Conservation (phyloP, 1,140 invertebrate species). For the Drosophila dunni region DNA sequence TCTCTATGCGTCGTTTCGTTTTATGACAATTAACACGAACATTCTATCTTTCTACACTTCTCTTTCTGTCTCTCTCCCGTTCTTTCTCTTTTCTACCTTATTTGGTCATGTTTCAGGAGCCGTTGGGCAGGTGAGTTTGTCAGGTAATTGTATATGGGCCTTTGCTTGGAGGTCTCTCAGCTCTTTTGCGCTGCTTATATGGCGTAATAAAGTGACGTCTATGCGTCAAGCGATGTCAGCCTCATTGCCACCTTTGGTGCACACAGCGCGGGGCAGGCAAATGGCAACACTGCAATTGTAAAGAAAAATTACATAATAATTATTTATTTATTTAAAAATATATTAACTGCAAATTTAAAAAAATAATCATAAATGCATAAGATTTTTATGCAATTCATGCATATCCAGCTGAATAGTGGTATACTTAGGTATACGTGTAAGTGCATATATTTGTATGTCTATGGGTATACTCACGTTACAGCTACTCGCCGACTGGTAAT, state of each 20-base stretch:
- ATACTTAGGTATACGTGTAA: neutral
- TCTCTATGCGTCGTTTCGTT: slow-evolving; percentile 72
- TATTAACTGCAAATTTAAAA: too few relatives aligned
- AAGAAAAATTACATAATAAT: too few relatives aligned
- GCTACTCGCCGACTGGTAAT: slow-evolving; percentile 22
- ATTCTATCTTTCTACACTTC: neutral
- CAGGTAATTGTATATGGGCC: slow-evolving; percentile 9
- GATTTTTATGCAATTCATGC: too few relatives aligned
- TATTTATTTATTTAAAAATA: too few relatives aligned
- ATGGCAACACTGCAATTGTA: too few relatives aligned
- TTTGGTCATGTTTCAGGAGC: slow-evolving; percentile 3
- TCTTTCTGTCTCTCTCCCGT: neutral
- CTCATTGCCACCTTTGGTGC: slow-evolving; percentile 13
- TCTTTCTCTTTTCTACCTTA: slow-evolving; percentile 3
- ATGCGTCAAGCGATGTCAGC: slow-evolving; percentile 19
- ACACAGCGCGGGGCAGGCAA: too few relatives aligned
- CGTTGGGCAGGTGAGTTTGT: neutral
- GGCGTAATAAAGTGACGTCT: slow-evolving; percentile 44
- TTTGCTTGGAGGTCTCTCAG: neutral
- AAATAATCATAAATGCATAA: too few relatives aligned
- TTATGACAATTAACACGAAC: slow-evolving; percentile 75
- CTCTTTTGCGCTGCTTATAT: slow-evolving; percentile 14
- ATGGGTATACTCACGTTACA: slow-evolving; percentile 39
- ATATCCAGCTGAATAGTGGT: too few relatives aligned
- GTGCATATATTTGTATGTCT: slow-evolving; percentile 2